Base-by-base conservation (phyloP, 2,797 vertebrate species). In the Trematomus bernacchii region DNA sequence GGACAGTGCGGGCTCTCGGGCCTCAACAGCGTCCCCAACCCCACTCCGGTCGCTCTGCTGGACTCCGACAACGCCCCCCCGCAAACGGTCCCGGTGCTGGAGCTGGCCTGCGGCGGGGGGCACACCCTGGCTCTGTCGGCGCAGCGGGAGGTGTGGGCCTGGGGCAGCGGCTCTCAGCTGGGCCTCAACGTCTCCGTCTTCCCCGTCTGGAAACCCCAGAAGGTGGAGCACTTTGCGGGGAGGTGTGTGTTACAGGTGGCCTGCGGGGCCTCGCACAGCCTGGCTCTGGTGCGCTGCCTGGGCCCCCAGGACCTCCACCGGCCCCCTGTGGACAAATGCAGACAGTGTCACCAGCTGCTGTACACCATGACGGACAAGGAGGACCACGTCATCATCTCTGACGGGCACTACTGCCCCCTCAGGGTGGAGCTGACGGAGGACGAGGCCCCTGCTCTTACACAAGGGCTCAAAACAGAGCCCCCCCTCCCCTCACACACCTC, bases 321-420 rank as follows among this genome's bases (percentile, higher is more conserved):
- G 0, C 92, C 85, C 12, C 93, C 95, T 0, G 96, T 96, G 15
- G 98, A 99, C 88, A 97, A 97, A 71, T 99, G 98, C 81, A 93
- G 95, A 70, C 97, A 97, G 70, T 99, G 98, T 87, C 95, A 98
- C 82, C 97, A 99, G 86, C 96, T 97, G 71, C 93, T 99, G 4
- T 98, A 97, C 90, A 99, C 98, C 6, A 99, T 99, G 98, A 99
- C 94, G 0, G 98, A 99, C 93, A 99, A 98, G 83, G 98, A 99
- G 87, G 98, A 99, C 87, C 98, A 99, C 1, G 98, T 99, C 67
- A 99, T 99, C 81, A 99, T 99, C 93, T 99, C 98, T 2, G 98
- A 99, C 74, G 96, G 95, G 55, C 98, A 99, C 79, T 97, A 95
- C 83, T 99, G 98, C 83, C 97, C 96, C 0, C 78, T 97, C 1